phyloP scores from a whole-genome alignment of 2,113 vertebrate species.

The Collichthys lucidus region DNA sequence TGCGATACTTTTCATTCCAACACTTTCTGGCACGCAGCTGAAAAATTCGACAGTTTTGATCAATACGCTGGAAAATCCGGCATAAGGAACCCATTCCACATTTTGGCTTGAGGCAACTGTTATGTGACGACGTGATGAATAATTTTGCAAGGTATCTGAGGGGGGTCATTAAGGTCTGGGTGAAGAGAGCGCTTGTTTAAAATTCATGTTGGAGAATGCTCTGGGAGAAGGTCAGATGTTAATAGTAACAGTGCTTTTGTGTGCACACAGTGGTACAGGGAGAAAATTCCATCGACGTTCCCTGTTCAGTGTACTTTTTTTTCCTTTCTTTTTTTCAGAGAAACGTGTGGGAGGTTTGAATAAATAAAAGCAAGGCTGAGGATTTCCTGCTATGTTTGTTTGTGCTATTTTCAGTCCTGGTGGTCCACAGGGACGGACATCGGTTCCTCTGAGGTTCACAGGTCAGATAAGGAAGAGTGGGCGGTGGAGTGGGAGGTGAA shows the following conservation, averaged over 20 bases:
- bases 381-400: conserved; percentile 51
- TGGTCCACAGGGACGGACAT: conserved; percentile 31
- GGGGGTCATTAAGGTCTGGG: conserved; percentile 29
- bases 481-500: neutral
- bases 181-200: conserved; percentile 49
- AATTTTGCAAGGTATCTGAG: conserved; percentile 46
- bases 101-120: conserved; percentile 51
- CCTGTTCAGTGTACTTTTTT: conserved; percentile 40
- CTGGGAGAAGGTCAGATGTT: conserved; percentile 59
- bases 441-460: conserved; percentile 34
- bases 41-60: conserved; percentile 57
- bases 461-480: conserved; percentile 30
- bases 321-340: conserved; percentile 32
- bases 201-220: conserved; percentile 54
- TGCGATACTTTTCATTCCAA: conserved; percentile 33
- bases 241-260: conserved; percentile 42
- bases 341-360: conserved; percentile 61
- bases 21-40: conserved; percentile 16
- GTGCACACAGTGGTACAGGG: neutral
- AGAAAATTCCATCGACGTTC: conserved; percentile 50
- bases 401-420: conserved; percentile 38
- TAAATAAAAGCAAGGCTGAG: conserved; percentile 57
- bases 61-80: conserved; percentile 54
- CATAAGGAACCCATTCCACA: conserved; percentile 29
- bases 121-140: conserved; percentile 53